A percentile compares a stretch with the other conserved stretches of the same genome.
Conservation (phyloP, 2,113 vertebrate species). For the Dendrocopos noguchii region DNA sequence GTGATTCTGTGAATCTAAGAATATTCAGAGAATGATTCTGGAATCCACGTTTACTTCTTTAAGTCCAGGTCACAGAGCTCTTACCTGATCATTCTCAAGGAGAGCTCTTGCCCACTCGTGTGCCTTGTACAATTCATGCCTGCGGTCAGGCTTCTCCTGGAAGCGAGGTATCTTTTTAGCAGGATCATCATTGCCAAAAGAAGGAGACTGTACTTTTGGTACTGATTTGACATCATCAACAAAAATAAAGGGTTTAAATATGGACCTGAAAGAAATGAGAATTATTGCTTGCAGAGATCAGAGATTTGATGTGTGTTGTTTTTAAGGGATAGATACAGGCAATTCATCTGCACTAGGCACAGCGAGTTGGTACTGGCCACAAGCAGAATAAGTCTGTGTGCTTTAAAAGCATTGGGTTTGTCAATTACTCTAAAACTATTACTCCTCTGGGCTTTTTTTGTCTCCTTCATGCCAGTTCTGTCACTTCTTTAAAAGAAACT, state of each 20-base stretch:
- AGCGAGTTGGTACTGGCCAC: neutral
- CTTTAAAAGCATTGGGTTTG: neutral
- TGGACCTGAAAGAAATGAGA: constrained; percentile 76
- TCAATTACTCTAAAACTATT: neutral
- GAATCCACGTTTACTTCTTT: neutral
- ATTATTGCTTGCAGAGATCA: neutral
- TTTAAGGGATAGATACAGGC: neutral
- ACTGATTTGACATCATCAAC: constrained; percentile 82
- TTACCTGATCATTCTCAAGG: constrained; percentile 78
- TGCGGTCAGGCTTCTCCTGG: constrained; percentile 80
- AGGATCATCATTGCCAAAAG: constrained; percentile 78
- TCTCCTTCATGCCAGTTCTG: neutral
- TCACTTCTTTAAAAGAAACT: neutral
- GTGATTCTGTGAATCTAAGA: neutral
- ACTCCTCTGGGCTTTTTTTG: neutral
- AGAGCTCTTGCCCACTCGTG: constrained; percentile 76
- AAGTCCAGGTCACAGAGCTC: neutral
- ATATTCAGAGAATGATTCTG: neutral
- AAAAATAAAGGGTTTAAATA: constrained; percentile 89
- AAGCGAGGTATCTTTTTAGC: constrained; percentile 81
- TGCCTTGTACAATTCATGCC: constrained; percentile 82
- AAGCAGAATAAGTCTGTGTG: neutral
- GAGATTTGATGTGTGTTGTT: neutral
- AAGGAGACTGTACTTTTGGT: constrained; percentile 81
- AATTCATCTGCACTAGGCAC: neutral